A percentile compares a stretch with the other conserved stretches of the same genome.
phyloP scores from a whole-genome alignment of 2,888 invertebrate species.

The Sarcophaga carnaria region DNA sequence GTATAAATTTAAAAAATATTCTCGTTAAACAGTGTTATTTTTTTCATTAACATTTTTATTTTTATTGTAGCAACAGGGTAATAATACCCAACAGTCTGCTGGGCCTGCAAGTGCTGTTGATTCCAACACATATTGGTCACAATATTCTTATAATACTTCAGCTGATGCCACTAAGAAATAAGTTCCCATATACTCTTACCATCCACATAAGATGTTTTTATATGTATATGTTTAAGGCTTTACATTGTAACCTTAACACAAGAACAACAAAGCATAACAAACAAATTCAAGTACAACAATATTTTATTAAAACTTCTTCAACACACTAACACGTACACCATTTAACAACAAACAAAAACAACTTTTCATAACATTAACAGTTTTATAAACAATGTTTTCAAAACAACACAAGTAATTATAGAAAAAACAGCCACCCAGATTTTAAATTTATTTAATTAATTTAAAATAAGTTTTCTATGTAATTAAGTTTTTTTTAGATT shows the following conservation, averaged over 20 bases:
- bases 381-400: constrained; percentile 27
- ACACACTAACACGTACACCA: background rate
- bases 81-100: constrained; percentile 68
- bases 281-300: constrained; percentile 53
- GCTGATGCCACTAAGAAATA: constrained; percentile 72
- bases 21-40: background rate
- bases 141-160: constrained; percentile 80
- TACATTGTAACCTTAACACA: constrained; percentile 6
- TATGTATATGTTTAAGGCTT: constrained; percentile 31
- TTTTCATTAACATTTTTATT: background rate
- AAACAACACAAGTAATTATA: constrained; percentile 2
- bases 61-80: constrained; percentile 67
- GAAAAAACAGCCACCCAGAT: constrained; percentile 5
- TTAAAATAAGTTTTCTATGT: constrained; percentile 50
- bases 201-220: background rate
- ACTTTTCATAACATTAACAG: constrained; percentile 4
- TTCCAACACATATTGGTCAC: constrained; percentile 80
- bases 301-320: constrained; percentile 40
- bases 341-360: too few relatives aligned
- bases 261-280: constrained; percentile 16
- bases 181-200: background rate
- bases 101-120: constrained; percentile 73
- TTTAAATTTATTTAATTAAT: constrained; percentile 37
- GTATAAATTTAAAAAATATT: background rate
- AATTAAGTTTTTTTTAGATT: constrained; percentile 53